phyloP scores from a whole-genome alignment of 2,113 vertebrate genomes.

The Neoarius graeffei region DNA sequence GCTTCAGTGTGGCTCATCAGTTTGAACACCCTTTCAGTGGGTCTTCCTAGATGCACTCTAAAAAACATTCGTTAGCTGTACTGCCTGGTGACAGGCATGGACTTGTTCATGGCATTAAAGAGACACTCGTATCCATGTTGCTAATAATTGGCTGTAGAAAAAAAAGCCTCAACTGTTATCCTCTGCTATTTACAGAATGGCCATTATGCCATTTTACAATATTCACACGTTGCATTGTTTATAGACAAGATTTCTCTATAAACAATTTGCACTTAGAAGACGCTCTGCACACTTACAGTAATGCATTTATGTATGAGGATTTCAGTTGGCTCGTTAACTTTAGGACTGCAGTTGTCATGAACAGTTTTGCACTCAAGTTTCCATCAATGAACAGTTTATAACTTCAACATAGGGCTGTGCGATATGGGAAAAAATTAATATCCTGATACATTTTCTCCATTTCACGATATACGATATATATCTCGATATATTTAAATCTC shows the following conservation, averaged over 20 bases:
- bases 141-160: neutral
- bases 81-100: slow-evolving; percentile 27
- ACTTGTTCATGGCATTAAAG: slow-evolving; percentile 19
- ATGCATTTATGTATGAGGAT: too few relatives aligned
- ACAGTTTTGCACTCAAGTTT: too few relatives aligned
- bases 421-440: too few relatives aligned
- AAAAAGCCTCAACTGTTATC: slow-evolving; percentile 16
- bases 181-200: slow-evolving; percentile 11
- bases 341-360: too few relatives aligned
- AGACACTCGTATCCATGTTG: neutral
- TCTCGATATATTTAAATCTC: too few relatives aligned
- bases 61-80: slow-evolving; percentile 21
- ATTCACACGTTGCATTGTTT: neutral
- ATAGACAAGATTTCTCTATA: neutral
- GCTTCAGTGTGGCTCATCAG: slow-evolving; percentile 18
- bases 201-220: slow-evolving; percentile 15
- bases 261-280: too few relatives aligned
- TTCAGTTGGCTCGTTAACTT: too few relatives aligned
- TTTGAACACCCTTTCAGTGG: neutral
- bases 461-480: too few relatives aligned
- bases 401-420: too few relatives aligned
- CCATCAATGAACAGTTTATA: too few relatives aligned
- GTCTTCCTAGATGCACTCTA: slow-evolving; percentile 20
- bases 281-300: too few relatives aligned
- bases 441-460: too few relatives aligned